Evolutionary conservation across 2,113 vertebrate genomes (phyloP), one percentile per base, ranked within the genome.

Genomic region (Physeter macrocephalus): DNA sequence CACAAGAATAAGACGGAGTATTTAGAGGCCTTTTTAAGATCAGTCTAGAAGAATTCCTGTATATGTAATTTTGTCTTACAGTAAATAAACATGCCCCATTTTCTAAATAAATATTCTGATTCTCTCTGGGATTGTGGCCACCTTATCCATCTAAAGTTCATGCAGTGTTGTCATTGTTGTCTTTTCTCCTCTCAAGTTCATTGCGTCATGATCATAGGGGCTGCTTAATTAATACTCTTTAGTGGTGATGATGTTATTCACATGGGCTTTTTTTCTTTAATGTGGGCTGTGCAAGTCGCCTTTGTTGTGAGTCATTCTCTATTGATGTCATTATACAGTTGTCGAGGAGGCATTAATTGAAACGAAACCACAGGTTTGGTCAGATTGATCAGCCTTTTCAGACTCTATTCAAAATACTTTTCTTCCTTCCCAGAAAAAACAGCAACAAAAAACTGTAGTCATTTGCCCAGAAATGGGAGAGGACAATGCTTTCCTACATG

Each of bases 361-460:
- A 98, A 96, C 97, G 87, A 98, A 97, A 93, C 90, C 97, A 93
- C 84, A 97, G 69, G 87, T 77, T 89, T 97, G 41, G 86, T 96
- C 54, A 88, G 96, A 95, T 97, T 97, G 97, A 98, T 98, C 95
- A 93, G 64, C 81, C 86, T 97, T 98, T 98, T 97, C 93, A 97
- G 96, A 98, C 72, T 90, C 80, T 78, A 90, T 77, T 90, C 96
- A 94, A 98, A 98, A 98, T 97, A 88, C 83, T 96, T 97, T 96
- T 96, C 93, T 97, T 98, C 97, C 89, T 97, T 94, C 90, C 82
- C 97, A 97, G 82, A 31, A 59, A 95, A 86, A 17, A 5, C 15
- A 52, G 6, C 15, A 52, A 52, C 49, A 52, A 15, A 14, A 54
- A 87, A 25, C 34, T 59, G 9, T 59, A 78, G 78, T 88, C 41